These are phyloP conservation scores for Drosophila micromelanica DNA, from an alignment of 1,140 invertebrate genomes.

Conservation along the genomic window DNA sequence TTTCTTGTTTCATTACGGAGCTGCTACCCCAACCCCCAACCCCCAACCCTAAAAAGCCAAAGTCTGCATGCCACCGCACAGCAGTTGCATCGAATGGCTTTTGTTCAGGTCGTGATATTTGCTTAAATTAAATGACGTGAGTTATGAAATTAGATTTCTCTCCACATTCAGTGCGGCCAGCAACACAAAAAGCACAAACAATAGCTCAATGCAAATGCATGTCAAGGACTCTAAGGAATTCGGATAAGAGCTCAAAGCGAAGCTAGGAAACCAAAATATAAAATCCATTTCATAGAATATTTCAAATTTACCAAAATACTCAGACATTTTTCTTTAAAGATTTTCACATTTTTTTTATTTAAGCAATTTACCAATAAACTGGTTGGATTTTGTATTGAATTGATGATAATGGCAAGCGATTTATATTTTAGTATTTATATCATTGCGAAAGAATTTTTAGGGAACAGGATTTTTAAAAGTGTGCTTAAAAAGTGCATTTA, in stretches of 20 bases:
- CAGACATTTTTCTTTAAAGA: too few relatives aligned
- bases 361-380: too few relatives aligned
- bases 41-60: slow-evolving; percentile 44
- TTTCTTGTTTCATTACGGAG: slow-evolving; percentile 75
- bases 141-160: slow-evolving; percentile 76
- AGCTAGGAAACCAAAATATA: too few relatives aligned
- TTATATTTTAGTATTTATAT: too few relatives aligned
- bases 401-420: too few relatives aligned
- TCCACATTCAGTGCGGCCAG: slow-evolving; percentile 8
- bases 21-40: slow-evolving; percentile 7
- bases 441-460: too few relatives aligned
- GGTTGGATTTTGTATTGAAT: too few relatives aligned
- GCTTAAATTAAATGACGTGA: slow-evolving; percentile 83
- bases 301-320: background rate
- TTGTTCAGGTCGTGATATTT: slow-evolving; percentile 83
- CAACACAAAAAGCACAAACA: slow-evolving; percentile 12
- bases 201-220: slow-evolving; percentile 19
- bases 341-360: too few relatives aligned
- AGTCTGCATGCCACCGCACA: slow-evolving; percentile 35
- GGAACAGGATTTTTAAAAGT: too few relatives aligned
- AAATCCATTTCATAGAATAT: background rate
- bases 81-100: slow-evolving; percentile 83
- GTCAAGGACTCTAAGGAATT: slow-evolving; percentile 20
- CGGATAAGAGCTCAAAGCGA: too few relatives aligned
- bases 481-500: too few relatives aligned